Conservation (phyloP, 2,113 vertebrate species). For the Cromileptes altivelis region DNA sequence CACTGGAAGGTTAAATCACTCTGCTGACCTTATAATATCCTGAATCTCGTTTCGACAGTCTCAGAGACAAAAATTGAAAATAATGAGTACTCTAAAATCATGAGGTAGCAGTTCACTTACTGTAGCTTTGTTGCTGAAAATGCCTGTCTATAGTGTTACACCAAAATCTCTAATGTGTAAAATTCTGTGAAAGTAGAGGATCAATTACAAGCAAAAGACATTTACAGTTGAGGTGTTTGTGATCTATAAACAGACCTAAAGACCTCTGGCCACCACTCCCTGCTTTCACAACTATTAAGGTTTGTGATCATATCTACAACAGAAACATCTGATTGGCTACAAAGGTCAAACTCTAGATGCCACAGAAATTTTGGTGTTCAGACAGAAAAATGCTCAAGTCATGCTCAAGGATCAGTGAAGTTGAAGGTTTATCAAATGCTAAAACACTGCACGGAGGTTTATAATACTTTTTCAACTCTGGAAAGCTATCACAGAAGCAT, state of each 20-base stretch:
- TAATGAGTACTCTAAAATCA: neutral
- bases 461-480: no score
- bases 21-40: neutral
- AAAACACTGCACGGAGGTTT: no score
- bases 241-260: neutral
- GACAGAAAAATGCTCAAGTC: no score
- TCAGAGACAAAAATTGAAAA: neutral
- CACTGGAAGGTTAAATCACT: neutral
- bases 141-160: neutral
- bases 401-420: no score
- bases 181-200: neutral
- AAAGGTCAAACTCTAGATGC: neutral
- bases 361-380: neutral
- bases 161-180: neutral
- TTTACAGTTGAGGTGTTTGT: neutral
- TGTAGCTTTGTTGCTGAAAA: neutral
- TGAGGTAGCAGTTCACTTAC: slow-evolving; percentile 5
- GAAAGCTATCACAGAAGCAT: no score
- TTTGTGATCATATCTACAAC: neutral
- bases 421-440: no score
- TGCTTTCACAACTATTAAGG: neutral
- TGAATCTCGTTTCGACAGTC: neutral
- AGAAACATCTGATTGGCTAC: neutral
- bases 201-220: neutral
- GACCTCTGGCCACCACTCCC: no score